Evolutionary conservation across 2,113 vertebrate species (phyloP).

Genomic region (Toxostoma redivivum): DNA sequence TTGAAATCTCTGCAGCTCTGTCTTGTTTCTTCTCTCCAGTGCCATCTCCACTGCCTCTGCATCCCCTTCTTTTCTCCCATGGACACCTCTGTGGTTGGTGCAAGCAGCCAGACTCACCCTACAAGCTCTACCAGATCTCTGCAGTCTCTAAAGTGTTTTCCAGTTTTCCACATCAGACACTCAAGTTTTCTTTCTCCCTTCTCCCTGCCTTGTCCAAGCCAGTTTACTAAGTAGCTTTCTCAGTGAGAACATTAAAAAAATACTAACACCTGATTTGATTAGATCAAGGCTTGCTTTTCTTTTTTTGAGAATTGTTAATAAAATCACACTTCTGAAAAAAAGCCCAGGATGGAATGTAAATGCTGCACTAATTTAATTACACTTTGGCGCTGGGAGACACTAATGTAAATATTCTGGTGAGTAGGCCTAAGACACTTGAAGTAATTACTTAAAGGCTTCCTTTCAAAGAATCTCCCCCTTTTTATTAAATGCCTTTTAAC

Average conservation of each 20-base stretch:
- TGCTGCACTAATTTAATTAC: constrained; percentile 94
- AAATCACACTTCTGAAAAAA: constrained; percentile 70
- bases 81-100: background rate
- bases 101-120: background rate
- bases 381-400: constrained; percentile 86
- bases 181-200: background rate
- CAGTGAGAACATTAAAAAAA: constrained; percentile 49
- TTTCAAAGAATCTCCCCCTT: constrained; percentile 86
- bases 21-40: background rate
- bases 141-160: background rate
- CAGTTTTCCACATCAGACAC: background rate
- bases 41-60: background rate
- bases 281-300: constrained; percentile 41
- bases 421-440: constrained; percentile 87
- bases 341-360: constrained; percentile 72
- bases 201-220: background rate
- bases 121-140: background rate
- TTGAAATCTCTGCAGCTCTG: background rate
- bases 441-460: constrained; percentile 98
- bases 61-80: background rate
- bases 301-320: constrained; percentile 71
- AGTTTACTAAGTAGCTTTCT: constrained; percentile 22
- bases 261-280: constrained; percentile 62
- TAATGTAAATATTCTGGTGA: constrained; percentile 99
- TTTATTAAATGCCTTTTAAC: constrained; percentile 99